Base-by-base conservation (phyloP, 2,888 invertebrate genomes). In the Mesoligia furuncula region DNA sequence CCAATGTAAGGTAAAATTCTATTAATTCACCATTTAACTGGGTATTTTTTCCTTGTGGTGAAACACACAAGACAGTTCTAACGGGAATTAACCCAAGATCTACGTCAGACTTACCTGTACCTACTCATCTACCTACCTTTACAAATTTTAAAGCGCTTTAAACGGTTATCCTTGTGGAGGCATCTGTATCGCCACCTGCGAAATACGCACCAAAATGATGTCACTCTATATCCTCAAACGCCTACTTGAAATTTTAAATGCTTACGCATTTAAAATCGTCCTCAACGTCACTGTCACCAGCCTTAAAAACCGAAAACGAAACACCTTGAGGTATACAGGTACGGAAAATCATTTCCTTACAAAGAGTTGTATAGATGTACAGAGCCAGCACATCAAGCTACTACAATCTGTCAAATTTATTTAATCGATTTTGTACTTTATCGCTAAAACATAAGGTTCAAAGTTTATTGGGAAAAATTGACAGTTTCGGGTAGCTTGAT, bases 281-380 rank as follows among this genome's bases (percentile, higher is more conserved):
- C 51, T 48, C 61, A 73, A 69, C 27, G 61, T 17, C 36, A 48
- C n/a, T 48, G 59, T 51, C 48, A 57, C 24, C 7, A 42, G 5
- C 64, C 62, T 54, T 36, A 65, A 71, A 61, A 66, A 45, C 45
- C 48, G 15, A 67, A 79, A 73, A n/a, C 8, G 0, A 48, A 64
- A 54, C 36, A n/a, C 85, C 84, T 84, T 83, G 74, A n/a, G 8
- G 13, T 17, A 51, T 9, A 11, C n/a, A n/a, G n/a, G n/a, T 68
- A 75, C 80, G 74, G 82, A 75, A 65, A 83, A 65, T 36, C 9
- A n/a, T 70, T 79, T 79, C 36, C 57, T 65, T 73, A 57, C 0
- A 51, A 51, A 24, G 15, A 31, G 6, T 36, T 24, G 8, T 54
- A 17, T 31, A 64, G 64, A 74, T 66, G 54, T n/a, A n/a, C n/a